Base-by-base conservation (phyloP, 2,113 vertebrate genomes). In the Hirundichthys speculiger region DNA sequence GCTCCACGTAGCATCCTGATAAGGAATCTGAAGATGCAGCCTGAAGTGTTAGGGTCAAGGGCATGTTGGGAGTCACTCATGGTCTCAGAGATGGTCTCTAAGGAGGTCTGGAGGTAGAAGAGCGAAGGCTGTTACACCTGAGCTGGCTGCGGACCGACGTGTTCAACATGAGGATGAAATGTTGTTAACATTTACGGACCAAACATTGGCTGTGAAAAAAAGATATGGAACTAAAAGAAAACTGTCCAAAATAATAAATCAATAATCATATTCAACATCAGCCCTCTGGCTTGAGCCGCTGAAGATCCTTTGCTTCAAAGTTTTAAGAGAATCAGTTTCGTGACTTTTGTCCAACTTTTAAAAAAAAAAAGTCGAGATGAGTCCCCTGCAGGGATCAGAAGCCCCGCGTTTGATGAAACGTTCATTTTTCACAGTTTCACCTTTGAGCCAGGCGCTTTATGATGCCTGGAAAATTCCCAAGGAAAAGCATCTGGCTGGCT, bases 381-480 rank as follows among this genome's bases (percentile, higher is more conserved):
- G 39, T 21, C 55, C 51, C 60, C 51, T 67, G 18, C 59, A 48
- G 43, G 50, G 69, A 69, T 25, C 57, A 68, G 71, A 82, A 80
- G 72, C 58, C 64, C 42, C 16, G 62, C 20, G 18, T 83, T 64
- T 83, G 81, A 83, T 83, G 22, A 82, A 86, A 84, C 51, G 59
- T 76, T 75, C 66, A 67, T 79, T 77, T 71, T 85, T 62, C 74
- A 54, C 64, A 13, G 71, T 68, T 78, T 79, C 81, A 42, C 55
- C 12, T 16, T 64, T 2, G 38, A 74, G 67, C 53, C 79, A 0
- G 71, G 39, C 69, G 72, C 68, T 85, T 83, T 86, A 80, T 73
- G 80, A 61, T 1, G 18, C 73, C 80, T 52, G 65, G n/a, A 69
- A 77, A 71, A 73, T 48, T 59, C 52, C 64, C 43, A 4, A 25